Base-by-base conservation (phyloP, 2,888 invertebrate genomes). In the Acronicta aceris region DNA sequence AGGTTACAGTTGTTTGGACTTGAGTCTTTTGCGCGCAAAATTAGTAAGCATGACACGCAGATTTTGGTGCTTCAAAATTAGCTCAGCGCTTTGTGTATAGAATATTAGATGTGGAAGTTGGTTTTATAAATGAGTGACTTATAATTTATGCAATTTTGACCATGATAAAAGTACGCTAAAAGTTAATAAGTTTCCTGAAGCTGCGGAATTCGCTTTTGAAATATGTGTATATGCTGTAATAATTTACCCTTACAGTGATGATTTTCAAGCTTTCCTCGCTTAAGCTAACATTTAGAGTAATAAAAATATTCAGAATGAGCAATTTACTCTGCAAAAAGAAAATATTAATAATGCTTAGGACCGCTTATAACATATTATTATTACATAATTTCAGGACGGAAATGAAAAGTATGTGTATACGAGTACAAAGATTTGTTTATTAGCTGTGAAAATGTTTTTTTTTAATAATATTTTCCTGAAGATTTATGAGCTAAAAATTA, bases 1-100 rank as follows among this genome's bases (percentile, higher is more conserved):
- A 50, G 12, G 46, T 63, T 33, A 64, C 53, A 50, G 43, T 64
- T 48, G 27, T 27, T 16, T 43, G 68, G 68, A 68, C 68, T 68
- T 67, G 36, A 50, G 17, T 41, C 16, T 46, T 49, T 53, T 43
- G 12, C 36, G 25, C 42, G 16, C 53, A 50, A 50, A 59, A 55
- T 55, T 40, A 30, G 52, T 59, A 51, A 51, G 45, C 59, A 49
- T 64, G 68, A 59, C 54, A 52, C 5, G 68, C 45, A 33, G 5
- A 15, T 49, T 59, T 52, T 41, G 0, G 10, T 43, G 27, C 25
- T 41, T 43, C 30, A 10, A 12, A 33, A 12, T 48, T 36, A 30
- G 48, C 30, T 48, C 15, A 33, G 42, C 40, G 33, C 30, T 43
- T 43, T 40, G 13, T 59, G 17, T 12, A 30, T 30, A 12, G 33